Percentiles rank a stretch among this genome's conserved stretches.
phyloP scores from a whole-genome alignment of 2,888 invertebrate genomes.

The Neocrepidodera transversa region DNA sequence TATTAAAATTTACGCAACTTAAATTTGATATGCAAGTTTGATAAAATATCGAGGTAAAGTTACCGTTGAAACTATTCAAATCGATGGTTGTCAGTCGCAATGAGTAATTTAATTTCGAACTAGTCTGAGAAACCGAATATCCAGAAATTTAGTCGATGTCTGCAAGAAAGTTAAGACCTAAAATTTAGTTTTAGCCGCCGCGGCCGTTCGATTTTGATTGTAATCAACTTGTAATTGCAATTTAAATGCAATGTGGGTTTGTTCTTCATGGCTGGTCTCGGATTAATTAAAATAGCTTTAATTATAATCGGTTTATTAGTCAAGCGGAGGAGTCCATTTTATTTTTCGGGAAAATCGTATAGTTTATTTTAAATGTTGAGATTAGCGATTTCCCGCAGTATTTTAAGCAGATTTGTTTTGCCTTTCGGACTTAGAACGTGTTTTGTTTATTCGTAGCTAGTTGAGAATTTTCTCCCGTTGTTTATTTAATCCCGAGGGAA shows the following conservation, averaged over 20 bases:
- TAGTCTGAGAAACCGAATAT: slow-evolving; percentile 19
- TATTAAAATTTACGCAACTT: too few relatives aligned
- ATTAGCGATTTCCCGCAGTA: slow-evolving; percentile 28
- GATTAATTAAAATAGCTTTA: slow-evolving; percentile 53
- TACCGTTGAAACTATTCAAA: slow-evolving; percentile 23
- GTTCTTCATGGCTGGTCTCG: slow-evolving; percentile 49
- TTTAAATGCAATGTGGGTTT: slow-evolving; percentile 51
- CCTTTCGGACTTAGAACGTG: slow-evolving; percentile 12
- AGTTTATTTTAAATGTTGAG: slow-evolving; percentile 26
- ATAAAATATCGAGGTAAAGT: too few relatives aligned
- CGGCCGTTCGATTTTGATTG: slow-evolving; percentile 55
- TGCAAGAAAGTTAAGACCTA: slow-evolving; percentile 47
- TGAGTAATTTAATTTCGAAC: slow-evolving; percentile 24
- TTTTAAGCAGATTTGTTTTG: slow-evolving; percentile 27
- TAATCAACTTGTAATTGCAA: slow-evolving; percentile 57
- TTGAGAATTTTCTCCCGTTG: slow-evolving; percentile 14
- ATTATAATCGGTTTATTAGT: slow-evolving; percentile 48
- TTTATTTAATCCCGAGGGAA: slow-evolving; percentile 6
- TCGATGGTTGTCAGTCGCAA: slow-evolving; percentile 13
- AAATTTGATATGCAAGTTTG: too few relatives aligned
- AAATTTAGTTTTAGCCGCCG: slow-evolving; percentile 43
- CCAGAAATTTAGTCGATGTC: slow-evolving; percentile 43
- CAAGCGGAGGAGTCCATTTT: slow-evolving; percentile 37
- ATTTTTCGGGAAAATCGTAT: slow-evolving; percentile 20
- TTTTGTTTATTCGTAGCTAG: not conserved